Evolutionary conservation across 2,797 vertebrate species (phyloP).

Genomic region (Muraenolepis orangiensis): DNA sequence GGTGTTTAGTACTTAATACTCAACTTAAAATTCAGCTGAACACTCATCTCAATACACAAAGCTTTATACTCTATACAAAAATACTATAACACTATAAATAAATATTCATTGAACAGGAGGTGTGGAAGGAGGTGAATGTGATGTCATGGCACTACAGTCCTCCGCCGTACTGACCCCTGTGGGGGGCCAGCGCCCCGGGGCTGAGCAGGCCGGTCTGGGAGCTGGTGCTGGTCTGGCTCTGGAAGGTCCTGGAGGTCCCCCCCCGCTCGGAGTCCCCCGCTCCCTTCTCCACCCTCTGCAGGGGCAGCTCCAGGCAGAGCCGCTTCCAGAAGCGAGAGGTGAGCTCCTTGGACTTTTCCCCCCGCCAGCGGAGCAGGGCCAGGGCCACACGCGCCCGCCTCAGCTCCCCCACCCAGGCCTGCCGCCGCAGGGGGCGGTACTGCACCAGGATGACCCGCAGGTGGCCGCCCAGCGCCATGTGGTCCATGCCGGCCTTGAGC

Average conservation of each 20-base stretch:
- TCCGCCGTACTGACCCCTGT: not conserved
- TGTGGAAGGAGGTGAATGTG: not conserved
- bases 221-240: conserved; percentile 52
- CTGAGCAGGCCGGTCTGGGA: conserved; percentile 45
- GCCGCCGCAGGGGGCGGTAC: conserved; percentile 80
- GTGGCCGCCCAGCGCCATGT: conserved; percentile 85
- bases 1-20: not conserved
- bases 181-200: not conserved
- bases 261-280: conserved; percentile 19
- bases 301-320: conserved; percentile 85
- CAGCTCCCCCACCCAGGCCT: conserved; percentile 84
- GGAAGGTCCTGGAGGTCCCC: conserved; percentile 37
- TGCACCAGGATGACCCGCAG: conserved; percentile 92
- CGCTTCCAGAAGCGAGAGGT: conserved; percentile 91
- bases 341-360: conserved; percentile 83
- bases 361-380: conserved; percentile 88
- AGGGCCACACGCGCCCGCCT: conserved; percentile 81
- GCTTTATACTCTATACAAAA: no score
- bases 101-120: not conserved
- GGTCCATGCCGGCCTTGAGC: conserved; percentile 89
- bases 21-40: not conserved
- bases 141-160: not conserved
- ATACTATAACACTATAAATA: no score
- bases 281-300: conserved; percentile 56
- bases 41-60: not conserved